These are phyloP conservation scores for Drosophila nigromelanica DNA, from an alignment of 1,140 invertebrate species.

Conservation along the genomic window DNA sequence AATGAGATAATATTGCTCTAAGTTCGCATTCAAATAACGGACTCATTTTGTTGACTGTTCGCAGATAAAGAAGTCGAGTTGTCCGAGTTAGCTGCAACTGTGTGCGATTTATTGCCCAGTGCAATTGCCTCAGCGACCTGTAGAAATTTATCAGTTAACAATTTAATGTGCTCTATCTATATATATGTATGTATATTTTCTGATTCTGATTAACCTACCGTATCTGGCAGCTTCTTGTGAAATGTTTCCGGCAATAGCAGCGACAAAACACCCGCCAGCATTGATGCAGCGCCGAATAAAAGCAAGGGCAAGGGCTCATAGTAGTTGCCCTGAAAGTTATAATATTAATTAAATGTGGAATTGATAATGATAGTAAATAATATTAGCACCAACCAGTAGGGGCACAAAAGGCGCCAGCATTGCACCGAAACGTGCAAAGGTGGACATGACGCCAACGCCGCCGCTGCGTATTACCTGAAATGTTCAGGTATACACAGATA, in stretches of 20 bases:
- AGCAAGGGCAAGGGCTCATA: constrained; percentile 85
- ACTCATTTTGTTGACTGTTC: constrained; percentile 18
- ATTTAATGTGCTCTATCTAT: neutral
- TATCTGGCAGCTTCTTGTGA: constrained; percentile 86
- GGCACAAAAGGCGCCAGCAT: constrained; percentile 87
- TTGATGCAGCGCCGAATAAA: constrained; percentile 85
- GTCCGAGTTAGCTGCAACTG: neutral
- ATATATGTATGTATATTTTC: neutral
- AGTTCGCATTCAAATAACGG: constrained; percentile 7
- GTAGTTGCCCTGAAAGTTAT: constrained; percentile 83
- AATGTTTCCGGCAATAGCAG: constrained; percentile 87
- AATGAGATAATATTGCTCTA: constrained; percentile 3
- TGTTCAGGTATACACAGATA: neutral
- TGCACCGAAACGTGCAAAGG: constrained; percentile 86
- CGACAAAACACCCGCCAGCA: constrained; percentile 85
- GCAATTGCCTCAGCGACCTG: constrained; percentile 66
- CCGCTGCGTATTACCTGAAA: constrained; percentile 84
- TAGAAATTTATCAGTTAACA: neutral
- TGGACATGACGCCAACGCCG: constrained; percentile 86
- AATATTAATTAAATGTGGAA: neutral
- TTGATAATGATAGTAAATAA: neutral
- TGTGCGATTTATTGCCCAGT: constrained; percentile 34
- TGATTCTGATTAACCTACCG: constrained; percentile 49
- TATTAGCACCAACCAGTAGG: constrained; percentile 84
- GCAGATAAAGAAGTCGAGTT: constrained; percentile 1